phyloP scores from a whole-genome alignment of 2,888 invertebrate species.

The Meteorus cinctellus region DNA sequence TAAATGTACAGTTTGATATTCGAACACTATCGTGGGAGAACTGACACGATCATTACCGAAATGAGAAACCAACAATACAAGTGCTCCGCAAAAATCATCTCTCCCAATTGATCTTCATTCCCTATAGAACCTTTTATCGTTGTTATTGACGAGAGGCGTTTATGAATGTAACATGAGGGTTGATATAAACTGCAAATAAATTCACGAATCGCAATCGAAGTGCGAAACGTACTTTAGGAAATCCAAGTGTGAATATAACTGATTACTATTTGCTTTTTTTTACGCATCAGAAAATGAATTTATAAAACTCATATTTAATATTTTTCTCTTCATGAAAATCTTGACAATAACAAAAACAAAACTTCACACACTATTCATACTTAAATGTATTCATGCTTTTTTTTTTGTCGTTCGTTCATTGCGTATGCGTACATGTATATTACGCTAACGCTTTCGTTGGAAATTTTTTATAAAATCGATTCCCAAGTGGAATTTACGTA shows the following conservation, averaged over 20 bases:
- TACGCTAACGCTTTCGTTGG: background rate
- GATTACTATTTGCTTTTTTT: background rate
- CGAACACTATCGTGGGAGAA: too few relatives aligned
- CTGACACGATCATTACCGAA: too few relatives aligned
- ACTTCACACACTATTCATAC: background rate
- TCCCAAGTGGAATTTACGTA: slow-evolving; percentile 13
- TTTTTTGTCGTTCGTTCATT: background rate
- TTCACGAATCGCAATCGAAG: too few relatives aligned
- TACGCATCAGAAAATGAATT: background rate
- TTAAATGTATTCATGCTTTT: background rate
- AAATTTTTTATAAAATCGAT: background rate
- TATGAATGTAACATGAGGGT: too few relatives aligned
- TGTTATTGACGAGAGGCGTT: too few relatives aligned
- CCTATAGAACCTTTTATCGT: too few relatives aligned
- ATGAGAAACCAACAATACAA: too few relatives aligned
- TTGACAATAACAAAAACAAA: background rate
- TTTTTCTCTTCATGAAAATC: background rate
- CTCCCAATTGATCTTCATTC: too few relatives aligned
- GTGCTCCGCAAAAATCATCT: too few relatives aligned
- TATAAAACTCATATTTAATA: background rate
- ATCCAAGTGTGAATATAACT: background rate
- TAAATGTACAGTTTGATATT: too few relatives aligned
- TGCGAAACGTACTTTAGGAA: background rate
- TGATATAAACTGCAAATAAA: too few relatives aligned
- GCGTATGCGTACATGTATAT: background rate